A percentile compares a stretch with the other conserved stretches of the same genome.
Conservation (phyloP, 1,140 invertebrate genomes). For the Apocrypta bakeri region DNA sequence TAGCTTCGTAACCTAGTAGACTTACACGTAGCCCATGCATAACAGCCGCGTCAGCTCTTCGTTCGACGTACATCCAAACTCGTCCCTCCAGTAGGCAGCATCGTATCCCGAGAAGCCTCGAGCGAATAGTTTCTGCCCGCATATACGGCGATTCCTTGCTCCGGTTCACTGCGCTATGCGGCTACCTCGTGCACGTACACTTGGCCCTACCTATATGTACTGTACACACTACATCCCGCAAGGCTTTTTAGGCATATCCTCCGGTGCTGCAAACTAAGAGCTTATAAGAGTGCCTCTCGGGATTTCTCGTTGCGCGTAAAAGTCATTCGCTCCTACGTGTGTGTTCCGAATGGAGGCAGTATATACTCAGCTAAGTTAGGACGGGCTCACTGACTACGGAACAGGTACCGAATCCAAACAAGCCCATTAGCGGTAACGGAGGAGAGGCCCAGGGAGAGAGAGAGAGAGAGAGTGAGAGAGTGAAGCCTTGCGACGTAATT, state of each 20-base stretch:
- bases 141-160: neutral
- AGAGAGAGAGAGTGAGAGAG: neutral
- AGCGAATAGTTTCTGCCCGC: neutral
- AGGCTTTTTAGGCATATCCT: neutral
- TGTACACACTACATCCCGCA: neutral
- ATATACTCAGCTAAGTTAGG: neutral
- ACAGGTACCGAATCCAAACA: constrained; percentile 40
- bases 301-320: constrained; percentile 15
- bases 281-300: constrained; percentile 10
- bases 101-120: neutral
- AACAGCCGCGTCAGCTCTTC: neutral
- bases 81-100: neutral
- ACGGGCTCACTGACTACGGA: neutral
- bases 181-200: too few relatives aligned
- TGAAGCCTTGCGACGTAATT: constrained; percentile 26
- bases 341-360: neutral
- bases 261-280: neutral
- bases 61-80: neutral
- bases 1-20: neutral
- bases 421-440: constrained; percentile 24
- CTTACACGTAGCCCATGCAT: too few relatives aligned
- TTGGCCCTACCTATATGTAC: too few relatives aligned
- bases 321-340: neutral
- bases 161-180: neutral
- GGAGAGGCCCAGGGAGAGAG: neutral